A percentile compares a stretch with the other conserved stretches of the same genome.
phyloP scores from a whole-genome alignment of 2,888 invertebrate species.

The Athalia rosae region DNA sequence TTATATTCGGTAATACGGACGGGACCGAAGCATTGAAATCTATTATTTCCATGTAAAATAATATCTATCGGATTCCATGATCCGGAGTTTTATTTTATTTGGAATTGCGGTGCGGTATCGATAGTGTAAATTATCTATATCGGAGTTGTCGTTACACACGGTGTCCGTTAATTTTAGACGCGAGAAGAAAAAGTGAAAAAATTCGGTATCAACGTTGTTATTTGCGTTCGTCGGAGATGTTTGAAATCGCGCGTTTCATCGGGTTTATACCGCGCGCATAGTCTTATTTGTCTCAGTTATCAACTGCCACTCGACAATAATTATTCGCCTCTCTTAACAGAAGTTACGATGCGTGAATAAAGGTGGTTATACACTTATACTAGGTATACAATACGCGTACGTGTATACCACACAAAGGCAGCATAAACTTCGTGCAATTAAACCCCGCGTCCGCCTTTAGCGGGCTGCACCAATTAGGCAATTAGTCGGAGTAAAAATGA shows the following conservation, averaged over 20 bases:
- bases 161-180: background rate
- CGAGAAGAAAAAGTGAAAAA: no score
- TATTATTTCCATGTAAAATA: slow-evolving; percentile 13
- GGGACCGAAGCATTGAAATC: slow-evolving; percentile 3
- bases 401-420: slow-evolving; percentile 13
- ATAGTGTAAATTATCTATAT: background rate
- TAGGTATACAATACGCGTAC: slow-evolving; percentile 17
- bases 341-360: slow-evolving; percentile 39
- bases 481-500: no score
- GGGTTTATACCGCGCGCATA: background rate
- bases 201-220: no score
- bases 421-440: slow-evolving; percentile 31
- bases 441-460: no score
- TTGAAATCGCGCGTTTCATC: background rate
- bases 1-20: background rate
- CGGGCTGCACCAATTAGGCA: no score
- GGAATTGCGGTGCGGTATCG: background rate
- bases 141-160: background rate
- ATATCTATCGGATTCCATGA: slow-evolving; percentile 11
- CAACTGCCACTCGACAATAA: slow-evolving; percentile 12
- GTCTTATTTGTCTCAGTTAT: slow-evolving; percentile 15
- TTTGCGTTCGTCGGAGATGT: no score
- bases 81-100: background rate
- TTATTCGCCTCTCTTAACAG: slow-evolving; percentile 19
- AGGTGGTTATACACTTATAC: background rate